phyloP scores from a whole-genome alignment of 2,888 invertebrate species.

The Fragum fragum region DNA sequence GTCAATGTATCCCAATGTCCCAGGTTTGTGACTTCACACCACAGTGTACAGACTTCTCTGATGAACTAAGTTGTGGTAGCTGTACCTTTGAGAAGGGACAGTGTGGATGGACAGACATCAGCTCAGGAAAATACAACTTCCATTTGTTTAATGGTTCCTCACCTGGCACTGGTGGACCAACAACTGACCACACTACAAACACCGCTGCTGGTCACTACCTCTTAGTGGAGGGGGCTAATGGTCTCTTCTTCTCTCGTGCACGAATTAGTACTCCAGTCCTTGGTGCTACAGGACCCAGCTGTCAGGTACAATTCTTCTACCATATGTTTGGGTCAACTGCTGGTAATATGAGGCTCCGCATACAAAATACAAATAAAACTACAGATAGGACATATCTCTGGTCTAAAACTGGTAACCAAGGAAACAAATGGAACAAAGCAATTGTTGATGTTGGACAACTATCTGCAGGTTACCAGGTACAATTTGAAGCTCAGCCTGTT shows the following conservation, averaged over 20 bases:
- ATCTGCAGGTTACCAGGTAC: constrained; percentile 79
- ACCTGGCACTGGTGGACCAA: constrained; percentile 76
- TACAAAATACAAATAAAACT: constrained; percentile 69
- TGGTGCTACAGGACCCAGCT: constrained; percentile 79
- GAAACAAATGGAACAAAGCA: constrained; percentile 79
- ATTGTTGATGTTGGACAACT: constrained; percentile 80
- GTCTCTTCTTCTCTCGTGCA: constrained; percentile 74
- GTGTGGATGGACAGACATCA: constrained; percentile 83
- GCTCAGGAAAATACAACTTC: constrained; percentile 79
- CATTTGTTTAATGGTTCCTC: constrained; percentile 71
- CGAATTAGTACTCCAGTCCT: constrained; percentile 77
- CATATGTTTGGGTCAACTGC: constrained; percentile 81
- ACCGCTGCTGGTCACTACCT: constrained; percentile 78
- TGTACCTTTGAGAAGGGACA: constrained; percentile 82
- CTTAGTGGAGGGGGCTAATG: constrained; percentile 74
- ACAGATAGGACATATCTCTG: constrained; percentile 70
- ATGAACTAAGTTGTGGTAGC: constrained; percentile 82
- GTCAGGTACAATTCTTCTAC: constrained; percentile 82
- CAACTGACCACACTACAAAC: constrained; percentile 78
- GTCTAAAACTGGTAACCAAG: constrained; percentile 79
- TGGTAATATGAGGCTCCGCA: constrained; percentile 73
- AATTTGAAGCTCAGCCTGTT: constrained; percentile 74
- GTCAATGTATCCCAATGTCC: constrained; percentile 72
- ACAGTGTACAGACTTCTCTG: constrained; percentile 78
- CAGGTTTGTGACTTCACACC: constrained; percentile 80